Percentiles rank a stretch among this genome's conserved stretches.
Evolutionary conservation across 2,797 vertebrate species (phyloP).

Genomic region (Antrozous pallidus): DNA sequence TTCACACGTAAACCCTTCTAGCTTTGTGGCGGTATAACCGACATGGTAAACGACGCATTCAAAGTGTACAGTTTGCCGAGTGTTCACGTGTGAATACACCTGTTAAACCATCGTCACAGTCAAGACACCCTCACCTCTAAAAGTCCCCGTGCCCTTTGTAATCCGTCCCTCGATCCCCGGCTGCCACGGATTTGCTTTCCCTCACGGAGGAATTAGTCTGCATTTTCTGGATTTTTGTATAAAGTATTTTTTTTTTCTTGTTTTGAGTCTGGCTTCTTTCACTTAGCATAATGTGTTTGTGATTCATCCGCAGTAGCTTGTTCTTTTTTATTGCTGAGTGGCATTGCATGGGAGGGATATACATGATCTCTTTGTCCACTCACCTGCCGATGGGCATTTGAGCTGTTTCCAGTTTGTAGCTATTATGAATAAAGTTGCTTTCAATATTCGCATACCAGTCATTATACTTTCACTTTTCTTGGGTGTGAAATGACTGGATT

Average conservation of each 20-base stretch:
- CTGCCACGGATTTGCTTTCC: neutral
- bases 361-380: neutral
- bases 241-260: neutral
- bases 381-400: neutral
- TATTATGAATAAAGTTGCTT: neutral
- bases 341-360: neutral
- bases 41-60: neutral
- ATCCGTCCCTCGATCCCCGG: neutral
- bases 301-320: neutral
- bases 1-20: neutral
- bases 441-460: neutral
- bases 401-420: neutral
- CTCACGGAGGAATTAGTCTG: neutral
- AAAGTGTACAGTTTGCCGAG: neutral
- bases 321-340: neutral
- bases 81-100: neutral
- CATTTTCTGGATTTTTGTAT: neutral
- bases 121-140: neutral
- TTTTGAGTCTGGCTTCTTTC: neutral
- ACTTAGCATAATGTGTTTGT: neutral
- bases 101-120: accelerated
- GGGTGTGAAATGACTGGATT: neutral
- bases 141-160: neutral
- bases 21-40: neutral
- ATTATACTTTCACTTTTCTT: neutral